Evolutionary conservation across 2,113 vertebrate genomes (phyloP), one percentile per base, ranked within the genome.

Genomic region (Rhinolophus ferrumequinum): DNA sequence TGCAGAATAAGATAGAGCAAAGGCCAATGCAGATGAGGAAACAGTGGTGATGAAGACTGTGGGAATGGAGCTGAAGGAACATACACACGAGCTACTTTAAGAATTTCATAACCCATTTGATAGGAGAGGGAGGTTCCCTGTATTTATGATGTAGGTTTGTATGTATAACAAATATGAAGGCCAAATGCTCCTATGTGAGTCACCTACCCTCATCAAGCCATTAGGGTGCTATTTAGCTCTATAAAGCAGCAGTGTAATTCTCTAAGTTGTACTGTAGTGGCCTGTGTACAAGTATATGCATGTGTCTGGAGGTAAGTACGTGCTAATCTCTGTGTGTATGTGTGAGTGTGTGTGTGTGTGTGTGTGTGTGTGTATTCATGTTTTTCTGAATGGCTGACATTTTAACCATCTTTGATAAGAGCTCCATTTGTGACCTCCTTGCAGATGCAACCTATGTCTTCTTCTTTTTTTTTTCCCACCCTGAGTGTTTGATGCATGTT

Each of bases 61-160:
- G 41, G 41, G 88, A 95, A 52, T 82, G 47, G 33, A 88, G 64
- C 26, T 22, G 21, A 97, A 85, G 9, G 52, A 24, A 85, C 5
- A 28, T 4, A 82, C 15, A 18, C 11, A 77, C 2, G 8, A 85
- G 50, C 56, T 80, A 26, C 28, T 38, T 81, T 9, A 69, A 72
- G 24, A 76, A 81, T 22, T 89, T 82, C 93, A n/a, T 84, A 82
- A 93, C 50, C 21, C 73, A 44, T 83, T 95, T 83, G 15, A 81
- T 41, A 70, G 19, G 15, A 93, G 69, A 90, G 3, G 19, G 44
- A 69, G 5, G 22, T 52, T 82, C 75, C 16, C 13, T 52, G 38
- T 30, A 77, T 62, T 91, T 88, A n/a, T 88, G 41, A 35, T 44
- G 12, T 80, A 14, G 24, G 22, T 81, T 93, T 73, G 9, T 62